Evolutionary conservation across 1,140 invertebrate species (phyloP), one percentile per base, ranked within the genome.

Genomic region (Atta colombica): DNA sequence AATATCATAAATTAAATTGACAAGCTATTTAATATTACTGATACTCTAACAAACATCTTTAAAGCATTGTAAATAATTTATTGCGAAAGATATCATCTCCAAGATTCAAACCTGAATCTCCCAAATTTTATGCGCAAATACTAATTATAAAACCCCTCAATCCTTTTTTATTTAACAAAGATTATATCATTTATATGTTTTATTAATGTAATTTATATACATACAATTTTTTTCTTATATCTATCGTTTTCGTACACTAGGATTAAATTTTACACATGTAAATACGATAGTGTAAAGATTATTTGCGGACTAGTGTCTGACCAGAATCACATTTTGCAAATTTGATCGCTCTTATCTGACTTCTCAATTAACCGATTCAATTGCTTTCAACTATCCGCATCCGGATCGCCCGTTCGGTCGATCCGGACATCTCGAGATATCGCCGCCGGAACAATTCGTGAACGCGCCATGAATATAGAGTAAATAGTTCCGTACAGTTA

Each of bases 401-500:
- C 21, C 66, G 66, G 66, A 49, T 69, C 39, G 66, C 39, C 51
- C 45, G 21, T n/a, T 18, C 68, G 39, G 53, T 71, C 66, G 78
- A 21, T 49, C 28, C 55, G 69, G 28, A 74, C 53, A 75, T 75
- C 80, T 84, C 55, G 80, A 84, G 80, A 35, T 74, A 75, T 61
- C n/a, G 35, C 21, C 68, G 53, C 53, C 68, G 80, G 39, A 82
- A 51, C 69, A 84, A 51, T 84, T 84, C 39, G 66, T n/a, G 58
- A 51, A 25, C 25, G 28, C 55, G 39, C 60, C n/a, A 75, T 84
- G 80, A 84, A 84, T 84, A 75, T 84, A 84, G 80, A 84, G 80
- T 61, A 84, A 84, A 75, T 84, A 84, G 80, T 84, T 84, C 39
- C 69, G 55, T 60, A 49, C 69, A 75, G 69, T 75, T 84, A 84